Percentiles rank a stretch among this genome's conserved stretches.
These are phyloP conservation scores for Scatophagus argus DNA, from an alignment of 2,113 vertebrate genomes.

Conservation along the genomic window DNA sequence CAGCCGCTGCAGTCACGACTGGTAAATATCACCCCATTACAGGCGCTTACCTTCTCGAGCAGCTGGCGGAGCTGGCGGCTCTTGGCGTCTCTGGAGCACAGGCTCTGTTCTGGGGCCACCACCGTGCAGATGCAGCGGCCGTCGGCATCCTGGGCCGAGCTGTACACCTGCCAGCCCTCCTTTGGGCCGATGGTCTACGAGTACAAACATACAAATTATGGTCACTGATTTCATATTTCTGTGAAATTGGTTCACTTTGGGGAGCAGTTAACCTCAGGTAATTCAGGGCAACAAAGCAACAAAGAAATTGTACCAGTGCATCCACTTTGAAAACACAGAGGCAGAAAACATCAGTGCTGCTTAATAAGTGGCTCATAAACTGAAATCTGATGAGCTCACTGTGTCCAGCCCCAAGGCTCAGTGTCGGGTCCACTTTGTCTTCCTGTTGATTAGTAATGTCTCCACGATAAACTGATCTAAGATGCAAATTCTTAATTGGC, in stretches of 20 bases:
- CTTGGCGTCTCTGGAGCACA: slow-evolving; percentile 97
- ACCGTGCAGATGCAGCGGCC: slow-evolving; percentile 98
- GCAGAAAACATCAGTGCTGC: not conserved
- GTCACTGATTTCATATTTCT: not conserved
- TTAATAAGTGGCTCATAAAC: not conserved
- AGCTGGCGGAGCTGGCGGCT: slow-evolving; percentile 96
- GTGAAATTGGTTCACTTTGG: not conserved
- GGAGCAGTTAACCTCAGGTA: not conserved
- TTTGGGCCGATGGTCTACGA: slow-evolving; percentile 94
- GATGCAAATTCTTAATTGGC: not conserved
- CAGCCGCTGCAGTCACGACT: too few relatives aligned
- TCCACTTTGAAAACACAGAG: not conserved
- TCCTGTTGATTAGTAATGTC: not conserved
- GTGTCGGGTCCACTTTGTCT: not conserved
- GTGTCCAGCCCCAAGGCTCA: not conserved
- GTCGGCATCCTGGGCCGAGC: slow-evolving; percentile 97
- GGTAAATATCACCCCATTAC: slow-evolving; percentile 2
- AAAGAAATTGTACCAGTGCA: not conserved
- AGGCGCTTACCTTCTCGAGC: slow-evolving; percentile 92
- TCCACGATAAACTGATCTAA: not conserved
- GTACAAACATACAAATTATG: not conserved
- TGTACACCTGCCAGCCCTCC: slow-evolving; percentile 99
- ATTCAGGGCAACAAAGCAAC: not conserved
- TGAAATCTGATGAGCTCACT: not conserved
- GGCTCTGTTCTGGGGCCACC: slow-evolving; percentile 96